A percentile compares a stretch with the other conserved stretches of the same genome.
phyloP scores from a whole-genome alignment of 2,113 vertebrate genomes.

The Rhizomys pruinosus region DNA sequence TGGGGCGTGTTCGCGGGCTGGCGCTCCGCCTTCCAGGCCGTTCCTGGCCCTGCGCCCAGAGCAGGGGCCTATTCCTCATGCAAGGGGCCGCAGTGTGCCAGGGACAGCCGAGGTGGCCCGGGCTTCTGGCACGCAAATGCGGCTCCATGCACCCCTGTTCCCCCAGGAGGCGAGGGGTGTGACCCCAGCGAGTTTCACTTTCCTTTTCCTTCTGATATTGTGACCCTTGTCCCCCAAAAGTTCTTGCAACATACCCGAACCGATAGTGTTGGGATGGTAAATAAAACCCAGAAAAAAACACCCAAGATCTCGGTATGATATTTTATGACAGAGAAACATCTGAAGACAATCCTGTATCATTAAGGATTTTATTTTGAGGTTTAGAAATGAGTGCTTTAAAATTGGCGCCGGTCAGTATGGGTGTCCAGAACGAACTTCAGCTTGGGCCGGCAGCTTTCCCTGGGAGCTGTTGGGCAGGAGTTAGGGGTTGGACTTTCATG shows the following conservation, averaged over 20 bases:
- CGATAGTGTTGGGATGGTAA: too few relatives aligned
- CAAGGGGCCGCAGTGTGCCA: not conserved
- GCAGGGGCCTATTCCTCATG: too few relatives aligned
- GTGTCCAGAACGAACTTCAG: not conserved
- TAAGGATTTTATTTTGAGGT: not conserved
- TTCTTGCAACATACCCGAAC: not conserved
- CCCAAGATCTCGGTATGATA: not conserved
- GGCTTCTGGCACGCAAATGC: too few relatives aligned
- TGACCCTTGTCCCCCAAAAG: not conserved
- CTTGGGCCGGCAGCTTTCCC: not conserved
- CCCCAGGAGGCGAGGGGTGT: not conserved
- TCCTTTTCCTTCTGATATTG: not conserved
- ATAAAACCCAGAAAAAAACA: too few relatives aligned
- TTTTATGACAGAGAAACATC: not conserved
- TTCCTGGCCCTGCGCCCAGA: too few relatives aligned
- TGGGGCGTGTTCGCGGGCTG: not conserved
- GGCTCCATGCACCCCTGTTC: not conserved
- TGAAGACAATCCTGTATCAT: not conserved
- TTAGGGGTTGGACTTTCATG: not conserved
- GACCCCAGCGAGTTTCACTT: constrained; percentile 5
- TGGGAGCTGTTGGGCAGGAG: not conserved
- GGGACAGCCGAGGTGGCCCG: too few relatives aligned
- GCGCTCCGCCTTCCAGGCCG: not conserved
- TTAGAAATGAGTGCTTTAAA: constrained; percentile 15
- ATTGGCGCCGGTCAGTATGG: constrained; percentile 8